Evolutionary conservation across 2,888 invertebrate species (phyloP), one percentile per base, ranked within the genome.

Genomic region (Ectemnius cavifrons): DNA sequence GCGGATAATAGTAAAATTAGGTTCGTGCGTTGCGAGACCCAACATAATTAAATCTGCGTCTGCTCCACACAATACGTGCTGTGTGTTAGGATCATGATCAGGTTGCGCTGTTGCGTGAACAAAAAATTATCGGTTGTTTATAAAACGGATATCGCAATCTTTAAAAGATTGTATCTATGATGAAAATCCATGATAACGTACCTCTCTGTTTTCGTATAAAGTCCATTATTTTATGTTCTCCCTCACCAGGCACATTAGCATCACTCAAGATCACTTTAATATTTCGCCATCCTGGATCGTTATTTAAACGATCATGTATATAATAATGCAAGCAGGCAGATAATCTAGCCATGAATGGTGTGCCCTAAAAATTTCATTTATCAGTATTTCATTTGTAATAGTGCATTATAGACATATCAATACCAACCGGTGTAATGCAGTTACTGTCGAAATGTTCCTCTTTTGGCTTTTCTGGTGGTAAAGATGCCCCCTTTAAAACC

Each of bases 181-280:
- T 56, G 72, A 18, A 18, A 45, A 69, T 62, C 16, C 28, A 28
- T 63, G 81, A 0, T 11, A 57, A 78, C 71, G 86, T 90, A 94
- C 96, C 95, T 91, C 99, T 94, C 92, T 99, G 99, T 85, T 94
- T 95, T n/a, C 99, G 93, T 84, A 99, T 98, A 89, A 95, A 99
- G 92, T 99, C 99, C 99, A 99, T 99, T 84, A 99, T 99, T 92
- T 99, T 99, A 91, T 99, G 99, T 91, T 99, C 99, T 0, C 99
- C 98, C 91, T 98, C 98, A 5, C 98, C 98, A 0, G 98, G 98
- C 4, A 97, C 98, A 91, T 99, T 99, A 0, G 99, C 99, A 91
- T 99, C 99, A 2, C 99, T 99, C n/a, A 99, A 92, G 85, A 99
- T 97, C 8, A 97, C 96, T 91, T 98, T 98, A 77, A 99, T 94